Base-by-base conservation (phyloP, 2,888 invertebrate genomes). In the Lacanobia oleracea region DNA sequence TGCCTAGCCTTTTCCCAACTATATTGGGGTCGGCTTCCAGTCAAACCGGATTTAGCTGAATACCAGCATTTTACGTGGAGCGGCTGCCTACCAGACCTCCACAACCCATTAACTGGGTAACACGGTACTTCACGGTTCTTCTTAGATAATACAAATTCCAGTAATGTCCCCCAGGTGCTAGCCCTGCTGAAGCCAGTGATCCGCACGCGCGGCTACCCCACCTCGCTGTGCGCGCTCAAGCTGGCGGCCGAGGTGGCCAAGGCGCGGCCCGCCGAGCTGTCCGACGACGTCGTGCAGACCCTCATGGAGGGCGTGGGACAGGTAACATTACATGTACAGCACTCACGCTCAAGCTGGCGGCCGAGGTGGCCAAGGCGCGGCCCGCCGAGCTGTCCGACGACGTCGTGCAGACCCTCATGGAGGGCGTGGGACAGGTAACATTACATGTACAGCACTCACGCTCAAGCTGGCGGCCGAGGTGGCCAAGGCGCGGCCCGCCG, bases 271-370 rank as follows among this genome's bases (percentile, higher is more conserved):
- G 91, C 95, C 48, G 97, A 98, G 79, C 97, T 98, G 37, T 97
- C 97, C 2, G 97, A 98, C 88, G 97, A 97, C 64, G 97, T 98
- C 87, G 97, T 99, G 64, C 96, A 97, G 1, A 97, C 97, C 79
- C 97, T 99, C 72, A 98, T 99, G 97, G 98, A 98, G 59, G 98
- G 98, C 51, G 97, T 99, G 12, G 97, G 99, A 61, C 97, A 33
- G 33, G 33, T 33, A 33, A 33, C n/a, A n/a, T n/a, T n/a, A n/a
- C n/a, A n/a, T n/a, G n/a, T n/a, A n/a, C n/a, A n/a, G n/a, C n/a
- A n/a, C n/a, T n/a, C n/a, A n/a, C 99, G 73, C 98, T 99, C 62
- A 99, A 99, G 96, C 97, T 99, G 96, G 96, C 99, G 57, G 98
- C 98, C 0, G 98, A 98, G 91, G 97, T 98, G 75, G 98, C 98